Percentiles rank a stretch among this genome's conserved stretches.
phyloP scores from a whole-genome alignment of 2,113 vertebrate species.

The Eidolon helvum region DNA sequence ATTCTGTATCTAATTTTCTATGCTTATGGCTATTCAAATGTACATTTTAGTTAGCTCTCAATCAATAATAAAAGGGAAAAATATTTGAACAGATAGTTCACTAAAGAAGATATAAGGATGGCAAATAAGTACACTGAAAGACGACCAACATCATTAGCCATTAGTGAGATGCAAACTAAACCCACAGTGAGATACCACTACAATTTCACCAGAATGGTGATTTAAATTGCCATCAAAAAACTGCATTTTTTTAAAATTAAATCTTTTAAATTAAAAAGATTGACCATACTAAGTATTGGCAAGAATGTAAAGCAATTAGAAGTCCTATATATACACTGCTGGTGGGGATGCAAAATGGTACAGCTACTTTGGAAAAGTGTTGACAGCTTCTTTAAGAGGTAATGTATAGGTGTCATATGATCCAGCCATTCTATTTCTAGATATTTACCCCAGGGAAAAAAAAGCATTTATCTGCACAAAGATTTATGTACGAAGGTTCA shows the following conservation, averaged over 20 bases:
- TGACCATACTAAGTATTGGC: not conserved
- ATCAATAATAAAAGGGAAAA: not conserved
- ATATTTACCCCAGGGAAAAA: not conserved
- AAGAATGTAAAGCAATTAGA: not conserved
- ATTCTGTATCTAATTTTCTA: not conserved
- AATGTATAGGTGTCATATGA: not conserved
- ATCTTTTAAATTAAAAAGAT: not conserved
- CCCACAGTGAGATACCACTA: not conserved
- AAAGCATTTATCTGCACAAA: not conserved
- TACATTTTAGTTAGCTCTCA: not conserved
- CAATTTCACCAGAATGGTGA: not conserved
- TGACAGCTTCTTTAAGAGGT: not conserved
- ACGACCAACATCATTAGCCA: not conserved
- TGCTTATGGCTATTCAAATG: not conserved
- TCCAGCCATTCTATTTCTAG: not conserved
- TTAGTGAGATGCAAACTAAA: not conserved
- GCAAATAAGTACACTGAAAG: not conserved
- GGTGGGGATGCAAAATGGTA: not conserved
- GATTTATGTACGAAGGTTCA: not conserved
- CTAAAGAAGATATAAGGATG: not conserved
- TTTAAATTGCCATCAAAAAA: not conserved
- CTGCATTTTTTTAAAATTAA: not conserved
- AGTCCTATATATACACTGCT: not conserved
- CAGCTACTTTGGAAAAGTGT: not conserved
- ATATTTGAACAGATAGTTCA: not conserved